These are phyloP conservation scores for Eubucco bourcierii DNA, from an alignment of 2,113 vertebrate species.

Conservation along the genomic window DNA sequence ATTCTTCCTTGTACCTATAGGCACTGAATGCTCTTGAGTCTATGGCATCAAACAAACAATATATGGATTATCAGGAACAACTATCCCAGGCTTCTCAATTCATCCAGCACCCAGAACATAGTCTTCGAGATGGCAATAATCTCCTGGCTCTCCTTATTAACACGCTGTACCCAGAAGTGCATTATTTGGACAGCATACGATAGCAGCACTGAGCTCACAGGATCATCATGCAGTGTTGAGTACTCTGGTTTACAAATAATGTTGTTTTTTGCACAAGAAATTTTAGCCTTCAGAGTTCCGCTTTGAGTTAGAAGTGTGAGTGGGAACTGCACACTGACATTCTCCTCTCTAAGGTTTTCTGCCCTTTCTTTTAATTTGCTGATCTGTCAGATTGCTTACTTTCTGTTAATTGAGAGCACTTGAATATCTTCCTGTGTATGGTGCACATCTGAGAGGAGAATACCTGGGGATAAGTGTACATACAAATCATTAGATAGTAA, in stretches of 20 bases:
- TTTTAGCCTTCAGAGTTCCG: conserved; percentile 1
- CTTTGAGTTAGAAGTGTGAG: not conserved
- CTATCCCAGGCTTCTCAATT: conserved; percentile 86
- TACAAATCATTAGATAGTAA: not conserved
- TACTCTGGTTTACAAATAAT: conserved; percentile 54
- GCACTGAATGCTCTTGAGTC: conserved; percentile 82
- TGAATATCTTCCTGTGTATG: not conserved
- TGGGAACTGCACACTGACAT: not conserved
- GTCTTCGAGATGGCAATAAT: conserved; percentile 85
- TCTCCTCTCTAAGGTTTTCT: not conserved
- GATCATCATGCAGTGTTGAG: not conserved
- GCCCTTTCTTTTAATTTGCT: not conserved
- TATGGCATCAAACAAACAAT: conserved; percentile 88
- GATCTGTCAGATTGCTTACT: not conserved
- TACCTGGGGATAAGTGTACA: not conserved
- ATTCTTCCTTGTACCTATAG: conserved; percentile 62
- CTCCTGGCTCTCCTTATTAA: conserved; percentile 90
- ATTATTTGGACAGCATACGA: conserved; percentile 90
- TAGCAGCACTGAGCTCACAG: conserved; percentile 32
- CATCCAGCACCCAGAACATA: conserved; percentile 88
- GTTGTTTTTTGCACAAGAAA: conserved; percentile 41
- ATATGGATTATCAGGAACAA: conserved; percentile 85
- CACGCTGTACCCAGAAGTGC: conserved; percentile 88
- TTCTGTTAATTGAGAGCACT: not conserved
- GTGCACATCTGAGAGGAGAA: not conserved